Conservation (phyloP, 2,113 vertebrate species). For the Chloropsis hardwickii region DNA sequence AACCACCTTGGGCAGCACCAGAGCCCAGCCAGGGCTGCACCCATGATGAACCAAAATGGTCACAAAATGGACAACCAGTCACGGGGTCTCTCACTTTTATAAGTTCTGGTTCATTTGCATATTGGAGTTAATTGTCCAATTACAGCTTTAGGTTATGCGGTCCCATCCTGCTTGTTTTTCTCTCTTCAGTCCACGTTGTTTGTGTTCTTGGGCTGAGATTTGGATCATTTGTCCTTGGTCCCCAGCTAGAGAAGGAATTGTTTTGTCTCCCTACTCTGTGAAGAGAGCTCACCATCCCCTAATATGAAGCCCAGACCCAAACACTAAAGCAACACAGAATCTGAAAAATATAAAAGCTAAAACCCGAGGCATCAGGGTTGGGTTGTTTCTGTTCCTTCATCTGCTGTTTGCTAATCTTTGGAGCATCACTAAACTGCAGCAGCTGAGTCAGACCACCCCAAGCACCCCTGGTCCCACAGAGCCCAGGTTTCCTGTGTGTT, state of each 20-base stretch:
- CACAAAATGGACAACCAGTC: fast-evolving
- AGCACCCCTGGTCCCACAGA: background rate
- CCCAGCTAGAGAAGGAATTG: background rate
- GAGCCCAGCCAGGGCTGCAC: background rate
- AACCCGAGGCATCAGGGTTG: background rate
- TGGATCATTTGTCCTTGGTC: background rate
- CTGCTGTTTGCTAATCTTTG: fast-evolving
- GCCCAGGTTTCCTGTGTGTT: fast-evolving
- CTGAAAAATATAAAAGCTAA: background rate
- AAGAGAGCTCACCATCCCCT: background rate
- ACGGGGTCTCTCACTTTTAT: background rate
- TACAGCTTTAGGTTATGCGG: background rate
- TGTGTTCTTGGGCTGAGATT: background rate
- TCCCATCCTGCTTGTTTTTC: background rate
- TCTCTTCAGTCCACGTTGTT: background rate
- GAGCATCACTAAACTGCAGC: background rate
- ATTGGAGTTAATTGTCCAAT: background rate
- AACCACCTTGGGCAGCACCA: background rate
- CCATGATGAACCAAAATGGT: background rate
- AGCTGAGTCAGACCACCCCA: background rate
- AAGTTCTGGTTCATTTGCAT: background rate
- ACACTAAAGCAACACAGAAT: background rate
- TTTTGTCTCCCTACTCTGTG: background rate
- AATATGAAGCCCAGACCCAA: background rate
- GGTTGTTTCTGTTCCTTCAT: background rate